phyloP scores from a whole-genome alignment of 2,888 invertebrate genomes.

The Ornithoptera priamus region DNA sequence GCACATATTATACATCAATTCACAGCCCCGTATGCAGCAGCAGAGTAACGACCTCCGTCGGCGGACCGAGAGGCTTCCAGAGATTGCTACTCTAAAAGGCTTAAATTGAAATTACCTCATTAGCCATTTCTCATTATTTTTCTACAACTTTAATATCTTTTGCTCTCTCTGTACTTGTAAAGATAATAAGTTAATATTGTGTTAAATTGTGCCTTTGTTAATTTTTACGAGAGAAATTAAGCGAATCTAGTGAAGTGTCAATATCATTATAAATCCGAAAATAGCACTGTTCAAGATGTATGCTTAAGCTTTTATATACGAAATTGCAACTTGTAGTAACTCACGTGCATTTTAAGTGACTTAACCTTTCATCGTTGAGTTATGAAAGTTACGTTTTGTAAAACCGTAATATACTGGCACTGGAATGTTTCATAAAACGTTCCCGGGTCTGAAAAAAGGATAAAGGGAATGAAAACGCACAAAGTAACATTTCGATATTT shows the following conservation, averaged over 20 bases:
- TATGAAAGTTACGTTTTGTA: constrained; percentile 17
- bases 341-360: background rate
- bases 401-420: constrained; percentile 13
- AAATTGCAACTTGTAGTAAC: constrained; percentile 1
- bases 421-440: constrained; percentile 13
- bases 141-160: too few relatives aligned
- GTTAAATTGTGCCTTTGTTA: too few relatives aligned
- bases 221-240: background rate
- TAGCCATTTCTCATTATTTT: too few relatives aligned
- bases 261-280: constrained; percentile 1
- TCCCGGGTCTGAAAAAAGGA: constrained; percentile 1
- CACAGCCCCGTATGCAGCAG: too few relatives aligned
- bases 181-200: too few relatives aligned
- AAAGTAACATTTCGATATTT: background rate
- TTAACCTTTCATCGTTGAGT: constrained; percentile 2
- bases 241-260: constrained; percentile 5
- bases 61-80: too few relatives aligned
- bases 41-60: too few relatives aligned
- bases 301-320: constrained; percentile 6
- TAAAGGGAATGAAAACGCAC: background rate
- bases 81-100: too few relatives aligned
- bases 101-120: too few relatives aligned
- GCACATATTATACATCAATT: too few relatives aligned
- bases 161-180: too few relatives aligned
- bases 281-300: constrained; percentile 5